Conservation (phyloP, 2,888 invertebrate genomes). For the Dendrolimus pini region DNA sequence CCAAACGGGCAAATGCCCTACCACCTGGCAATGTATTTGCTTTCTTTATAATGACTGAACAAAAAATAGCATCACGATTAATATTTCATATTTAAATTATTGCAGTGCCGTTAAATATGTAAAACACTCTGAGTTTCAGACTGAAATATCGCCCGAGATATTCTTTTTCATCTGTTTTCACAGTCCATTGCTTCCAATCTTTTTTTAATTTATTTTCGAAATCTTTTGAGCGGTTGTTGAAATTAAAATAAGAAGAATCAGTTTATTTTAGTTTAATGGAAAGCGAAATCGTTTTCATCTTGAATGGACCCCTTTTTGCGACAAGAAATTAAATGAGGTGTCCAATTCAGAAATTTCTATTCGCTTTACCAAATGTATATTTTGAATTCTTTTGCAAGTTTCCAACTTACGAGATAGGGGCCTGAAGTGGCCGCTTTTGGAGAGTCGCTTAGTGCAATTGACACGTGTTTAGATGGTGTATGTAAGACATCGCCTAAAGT, state of each 20-base stretch:
- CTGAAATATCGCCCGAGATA: background rate
- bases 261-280: background rate
- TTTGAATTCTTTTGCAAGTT: no score
- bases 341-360: background rate
- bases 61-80: background rate
- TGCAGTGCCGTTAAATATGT: background rate
- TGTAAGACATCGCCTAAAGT: no score
- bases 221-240: background rate
- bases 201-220: background rate
- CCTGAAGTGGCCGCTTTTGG: no score
- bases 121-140: background rate
- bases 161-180: background rate
- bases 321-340: background rate
- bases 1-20: no score
- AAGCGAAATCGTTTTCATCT: background rate
- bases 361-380: no score
- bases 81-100: background rate
- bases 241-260: background rate
- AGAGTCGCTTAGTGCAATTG: no score
- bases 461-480: no score
- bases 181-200: background rate
- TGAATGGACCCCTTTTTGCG: background rate
- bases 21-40: no score
- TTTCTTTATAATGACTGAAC: no score
- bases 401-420: no score